A percentile compares a stretch with the other conserved stretches of the same genome.
Evolutionary conservation across 2,797 vertebrate genomes (phyloP).

Genomic region (Chelonia mydas): DNA sequence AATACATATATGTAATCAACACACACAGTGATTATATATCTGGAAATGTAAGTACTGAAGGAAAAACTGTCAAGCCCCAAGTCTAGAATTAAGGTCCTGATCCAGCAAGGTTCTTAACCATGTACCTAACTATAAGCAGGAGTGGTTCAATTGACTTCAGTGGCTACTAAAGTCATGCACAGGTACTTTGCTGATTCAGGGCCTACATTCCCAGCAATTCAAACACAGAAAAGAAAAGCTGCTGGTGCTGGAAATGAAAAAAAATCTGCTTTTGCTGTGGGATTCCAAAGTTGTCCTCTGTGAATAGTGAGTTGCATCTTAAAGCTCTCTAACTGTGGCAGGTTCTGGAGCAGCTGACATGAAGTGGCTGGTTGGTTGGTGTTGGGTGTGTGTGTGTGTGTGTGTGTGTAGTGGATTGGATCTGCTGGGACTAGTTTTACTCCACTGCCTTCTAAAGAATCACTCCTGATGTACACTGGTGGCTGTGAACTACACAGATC

Average conservation of each 20-base stretch:
- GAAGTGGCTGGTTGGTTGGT: neutral
- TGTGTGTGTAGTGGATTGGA: neutral
- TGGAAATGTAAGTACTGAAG: neutral
- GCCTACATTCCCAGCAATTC: neutral
- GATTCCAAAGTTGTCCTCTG: neutral
- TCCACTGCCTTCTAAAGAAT: neutral
- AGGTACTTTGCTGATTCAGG: neutral
- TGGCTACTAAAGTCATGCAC: neutral
- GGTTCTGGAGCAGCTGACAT: neutral
- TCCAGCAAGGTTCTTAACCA: neutral
- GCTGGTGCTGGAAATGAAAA: neutral
- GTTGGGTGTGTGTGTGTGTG: too few species aligned
- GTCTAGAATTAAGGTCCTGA: neutral
- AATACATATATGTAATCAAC: neutral
- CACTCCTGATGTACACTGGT: neutral
- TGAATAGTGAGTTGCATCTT: neutral
- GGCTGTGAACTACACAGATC: neutral
- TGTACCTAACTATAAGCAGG: neutral
- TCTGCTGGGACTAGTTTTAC: neutral
- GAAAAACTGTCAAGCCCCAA: neutral
- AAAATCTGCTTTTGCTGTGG: neutral
- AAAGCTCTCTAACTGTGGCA: neutral
- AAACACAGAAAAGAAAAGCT: neutral
- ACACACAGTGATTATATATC: neutral
- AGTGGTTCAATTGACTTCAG: neutral